Percentiles rank a stretch among this genome's conserved stretches.
Conservation (phyloP, 2,888 invertebrate genomes). For the Caenorhabditis japonica region DNA sequence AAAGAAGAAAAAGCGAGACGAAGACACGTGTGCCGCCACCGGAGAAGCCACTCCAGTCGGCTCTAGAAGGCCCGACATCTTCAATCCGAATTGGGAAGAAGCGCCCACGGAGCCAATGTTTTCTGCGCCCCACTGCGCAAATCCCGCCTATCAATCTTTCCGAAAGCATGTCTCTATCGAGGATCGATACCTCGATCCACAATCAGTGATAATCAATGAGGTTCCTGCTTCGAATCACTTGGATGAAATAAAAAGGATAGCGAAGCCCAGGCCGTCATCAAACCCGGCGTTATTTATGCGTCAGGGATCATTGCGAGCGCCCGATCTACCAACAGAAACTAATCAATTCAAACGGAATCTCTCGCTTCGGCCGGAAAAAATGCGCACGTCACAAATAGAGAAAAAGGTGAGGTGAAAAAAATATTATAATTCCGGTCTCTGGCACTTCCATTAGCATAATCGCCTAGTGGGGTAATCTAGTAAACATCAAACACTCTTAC, state of each 20-base stretch:
- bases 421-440: too few species aligned
- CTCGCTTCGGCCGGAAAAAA: slow-evolving; percentile 76
- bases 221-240: slow-evolving; percentile 38
- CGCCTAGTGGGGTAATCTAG: too few species aligned
- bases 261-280: slow-evolving; percentile 94
- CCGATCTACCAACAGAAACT: slow-evolving; percentile 50
- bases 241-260: slow-evolving; percentile 44
- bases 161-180: slow-evolving; percentile 70
- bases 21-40: slow-evolving; percentile 40
- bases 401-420: slow-evolving; percentile 51
- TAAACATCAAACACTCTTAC: too few species aligned
- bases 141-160: slow-evolving; percentile 70
- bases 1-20: slow-evolving; percentile 82
- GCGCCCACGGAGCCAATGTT: neutral
- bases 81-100: slow-evolving; percentile 64
- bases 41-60: slow-evolving; percentile 3
- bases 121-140: slow-evolving; percentile 46
- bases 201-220: slow-evolving; percentile 69
- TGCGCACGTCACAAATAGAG: slow-evolving; percentile 11
- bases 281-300: slow-evolving; percentile 93
- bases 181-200: slow-evolving; percentile 73
- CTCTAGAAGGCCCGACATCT: slow-evolving; percentile 6
- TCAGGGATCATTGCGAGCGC: slow-evolving; percentile 78
- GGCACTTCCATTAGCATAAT: too few species aligned
- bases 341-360: slow-evolving; percentile 76